A percentile compares a stretch with the other conserved stretches of the same genome.
Conservation (phyloP, 2,113 vertebrate genomes). For the Gopherus flavomarginatus region DNA sequence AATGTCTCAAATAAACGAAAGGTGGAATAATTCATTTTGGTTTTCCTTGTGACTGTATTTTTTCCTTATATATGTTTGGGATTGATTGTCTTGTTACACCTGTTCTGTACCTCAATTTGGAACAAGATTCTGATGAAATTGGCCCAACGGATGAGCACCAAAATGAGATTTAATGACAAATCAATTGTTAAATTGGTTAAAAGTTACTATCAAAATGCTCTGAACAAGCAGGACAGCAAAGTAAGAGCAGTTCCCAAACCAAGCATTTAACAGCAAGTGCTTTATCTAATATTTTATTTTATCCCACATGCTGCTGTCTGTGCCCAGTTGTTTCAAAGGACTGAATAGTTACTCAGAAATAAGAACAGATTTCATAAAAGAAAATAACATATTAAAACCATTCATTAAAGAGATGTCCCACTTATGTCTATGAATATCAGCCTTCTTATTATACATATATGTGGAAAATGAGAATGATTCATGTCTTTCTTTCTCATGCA, state of each 20-base stretch:
- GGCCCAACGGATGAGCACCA: not conserved
- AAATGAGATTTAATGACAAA: not conserved
- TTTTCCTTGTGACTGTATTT: not conserved
- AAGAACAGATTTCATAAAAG: constrained; percentile 25
- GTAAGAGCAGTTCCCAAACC: not conserved
- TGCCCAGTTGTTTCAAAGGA: not conserved
- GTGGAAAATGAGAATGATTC: not conserved
- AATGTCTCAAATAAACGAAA: not conserved
- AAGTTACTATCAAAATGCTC: not conserved
- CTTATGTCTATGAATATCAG: not conserved
- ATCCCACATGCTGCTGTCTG: not conserved
- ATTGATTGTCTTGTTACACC: constrained; percentile 34
- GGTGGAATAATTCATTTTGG: not conserved
- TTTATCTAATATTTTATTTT: constrained; percentile 36
- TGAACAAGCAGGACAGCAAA: not conserved
- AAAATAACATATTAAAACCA: constrained; percentile 43
- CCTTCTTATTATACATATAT: not conserved
- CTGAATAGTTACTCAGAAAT: not conserved
- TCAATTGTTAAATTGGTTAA: not conserved
- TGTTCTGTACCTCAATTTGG: not conserved
- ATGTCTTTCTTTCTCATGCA: not conserved
- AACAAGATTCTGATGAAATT: not conserved
- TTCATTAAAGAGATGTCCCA: constrained; percentile 3
- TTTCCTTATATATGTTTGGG: constrained; percentile 37
- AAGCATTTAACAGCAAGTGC: not conserved